Evolutionary conservation across 2,888 invertebrate genomes (phyloP), one percentile per base, ranked within the genome.

Genomic region (Platerodrilus igneus): DNA sequence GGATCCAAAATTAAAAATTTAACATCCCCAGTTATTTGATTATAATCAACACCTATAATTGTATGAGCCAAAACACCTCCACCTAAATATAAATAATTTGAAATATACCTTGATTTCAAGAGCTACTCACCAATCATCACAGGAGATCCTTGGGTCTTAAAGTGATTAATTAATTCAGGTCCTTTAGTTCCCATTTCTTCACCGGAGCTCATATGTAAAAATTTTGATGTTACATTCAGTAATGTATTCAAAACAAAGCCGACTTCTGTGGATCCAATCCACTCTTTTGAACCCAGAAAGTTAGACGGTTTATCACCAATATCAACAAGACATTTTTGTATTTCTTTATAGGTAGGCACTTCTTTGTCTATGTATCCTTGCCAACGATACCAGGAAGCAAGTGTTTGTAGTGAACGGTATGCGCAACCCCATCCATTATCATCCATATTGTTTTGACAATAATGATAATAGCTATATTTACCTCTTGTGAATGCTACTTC

Each of bases 241-340:
- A 93, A 71, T 18, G 86, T 80, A 61, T 92, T 86, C 45, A 99
- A 70, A 45, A 91, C 90, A 72, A 86, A 96, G 68, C 87, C 84
- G 8, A 99, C 91, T 76, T 99, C 99, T 3, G 91, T 90, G 0
- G 96, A 96, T 4, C 99, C 99, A 62, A 99, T 97, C 99, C 99
- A 99, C 62, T 94, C 86, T 41, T 79, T 81, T 1, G 94, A 93
- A 13, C 90, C 92, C 29, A 95, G 71, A 70, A 99, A 97, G 31
- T 75, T 76, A 0, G 78, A 63, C 1, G 84, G 83, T 68, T 99
- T 99, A 66, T 99, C 99, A 8, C 92, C 92, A 54, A 99, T 86
- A 54, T 86, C 83, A 7, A 95, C 91, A 53, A 99, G 78, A 68
- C 90, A 90, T 73, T 93, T 80, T 70, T 92, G 90, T 56, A 96